phyloP scores from a whole-genome alignment of 2,888 invertebrate species.

The Tuta absoluta region DNA sequence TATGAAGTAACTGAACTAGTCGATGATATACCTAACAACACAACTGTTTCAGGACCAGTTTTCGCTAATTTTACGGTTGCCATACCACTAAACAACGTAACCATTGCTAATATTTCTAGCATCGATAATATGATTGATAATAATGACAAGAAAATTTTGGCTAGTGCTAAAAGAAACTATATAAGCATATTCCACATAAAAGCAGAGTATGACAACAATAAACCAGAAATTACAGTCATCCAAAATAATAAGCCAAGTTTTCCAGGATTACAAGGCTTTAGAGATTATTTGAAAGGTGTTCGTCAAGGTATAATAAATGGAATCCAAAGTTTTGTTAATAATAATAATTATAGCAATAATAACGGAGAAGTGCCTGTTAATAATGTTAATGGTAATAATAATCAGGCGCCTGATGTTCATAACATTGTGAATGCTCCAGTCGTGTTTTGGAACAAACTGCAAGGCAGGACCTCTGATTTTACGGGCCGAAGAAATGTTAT shows the following conservation, averaged over 20 bases:
- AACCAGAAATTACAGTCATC: slow-evolving; percentile 28
- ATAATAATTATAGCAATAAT: slow-evolving; percentile 34
- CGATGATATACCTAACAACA: slow-evolving; percentile 57
- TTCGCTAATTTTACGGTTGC: slow-evolving; percentile 45
- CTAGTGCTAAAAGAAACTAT: slow-evolving; percentile 32
- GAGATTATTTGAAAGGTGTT: slow-evolving; percentile 45
- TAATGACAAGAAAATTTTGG: slow-evolving; percentile 30
- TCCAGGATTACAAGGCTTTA: slow-evolving; percentile 43
- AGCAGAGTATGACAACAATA: slow-evolving; percentile 45
- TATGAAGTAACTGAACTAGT: slow-evolving; percentile 65
- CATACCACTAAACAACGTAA: slow-evolving; percentile 47
- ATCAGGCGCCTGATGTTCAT: slow-evolving; percentile 27
- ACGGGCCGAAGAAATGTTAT: slow-evolving; percentile 34
- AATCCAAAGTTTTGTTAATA: slow-evolving; percentile 47
- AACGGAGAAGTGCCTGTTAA: slow-evolving; percentile 27
- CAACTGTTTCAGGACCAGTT: slow-evolving; percentile 45
- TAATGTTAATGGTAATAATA: slow-evolving; percentile 24
- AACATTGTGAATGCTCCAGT: slow-evolving; percentile 35
- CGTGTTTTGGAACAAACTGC: slow-evolving; percentile 37
- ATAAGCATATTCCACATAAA: slow-evolving; percentile 48
- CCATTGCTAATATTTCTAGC: slow-evolving; percentile 31
- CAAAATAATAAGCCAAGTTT: slow-evolving; percentile 27
- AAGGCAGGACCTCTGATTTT: slow-evolving; percentile 33
- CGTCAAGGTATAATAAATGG: slow-evolving; percentile 48
- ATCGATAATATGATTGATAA: slow-evolving; percentile 22